phyloP scores from a whole-genome alignment of 2,113 vertebrate genomes.

The Corvus cornix region DNA sequence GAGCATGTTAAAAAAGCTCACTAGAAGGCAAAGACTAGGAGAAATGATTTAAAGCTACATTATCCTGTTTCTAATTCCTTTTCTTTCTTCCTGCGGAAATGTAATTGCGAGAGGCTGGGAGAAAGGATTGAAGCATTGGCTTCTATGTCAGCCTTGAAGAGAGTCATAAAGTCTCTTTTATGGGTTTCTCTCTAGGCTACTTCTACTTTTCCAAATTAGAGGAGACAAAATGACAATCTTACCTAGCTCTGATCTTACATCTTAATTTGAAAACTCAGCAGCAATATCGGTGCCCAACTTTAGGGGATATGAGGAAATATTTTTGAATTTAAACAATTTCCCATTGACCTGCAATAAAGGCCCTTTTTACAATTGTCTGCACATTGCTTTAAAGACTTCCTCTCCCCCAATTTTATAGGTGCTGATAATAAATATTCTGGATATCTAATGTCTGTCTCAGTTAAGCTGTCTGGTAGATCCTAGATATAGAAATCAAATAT shows the following conservation, averaged over 20 bases:
- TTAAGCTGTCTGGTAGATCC: background rate
- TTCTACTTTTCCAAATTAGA: constrained; percentile 83
- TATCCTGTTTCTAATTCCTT: constrained; percentile 88
- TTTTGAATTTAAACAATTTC: constrained; percentile 48
- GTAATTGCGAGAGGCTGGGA: constrained; percentile 78
- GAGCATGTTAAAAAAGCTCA: constrained; percentile 62
- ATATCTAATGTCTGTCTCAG: background rate
- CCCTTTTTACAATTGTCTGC: background rate
- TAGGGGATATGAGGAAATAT: constrained; percentile 36
- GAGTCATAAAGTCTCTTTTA: constrained; percentile 88
- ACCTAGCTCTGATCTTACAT: constrained; percentile 82
- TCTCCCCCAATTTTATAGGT: background rate
- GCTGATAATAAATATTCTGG: constrained; percentile 27
- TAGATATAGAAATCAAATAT: background rate
- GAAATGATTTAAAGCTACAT: constrained; percentile 83
- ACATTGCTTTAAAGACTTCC: background rate
- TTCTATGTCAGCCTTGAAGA: constrained; percentile 79
- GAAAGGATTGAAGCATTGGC: constrained; percentile 67
- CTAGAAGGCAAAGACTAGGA: constrained; percentile 66
- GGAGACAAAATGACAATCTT: constrained; percentile 86
- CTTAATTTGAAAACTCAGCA: constrained; percentile 78
- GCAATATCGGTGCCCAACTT: constrained; percentile 41
- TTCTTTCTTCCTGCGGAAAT: constrained; percentile 87
- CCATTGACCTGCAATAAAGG: background rate
- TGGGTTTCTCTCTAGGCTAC: constrained; percentile 75